Evolutionary conservation across 2,113 vertebrate species (phyloP).

Genomic region (Gasterosteus nipponicus): DNA sequence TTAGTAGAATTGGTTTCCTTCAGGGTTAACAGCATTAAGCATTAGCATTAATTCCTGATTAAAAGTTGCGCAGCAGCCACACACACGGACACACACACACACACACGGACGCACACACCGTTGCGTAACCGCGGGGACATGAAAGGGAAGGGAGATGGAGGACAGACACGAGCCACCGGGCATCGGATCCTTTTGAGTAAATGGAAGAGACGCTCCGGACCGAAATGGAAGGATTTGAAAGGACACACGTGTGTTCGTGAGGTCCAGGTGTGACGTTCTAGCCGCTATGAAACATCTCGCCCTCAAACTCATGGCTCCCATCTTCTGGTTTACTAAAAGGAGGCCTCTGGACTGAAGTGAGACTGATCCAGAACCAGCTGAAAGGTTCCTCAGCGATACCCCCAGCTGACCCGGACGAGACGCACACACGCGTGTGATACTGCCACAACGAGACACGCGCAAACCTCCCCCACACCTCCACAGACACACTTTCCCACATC

Average conservation of each 20-base stretch:
- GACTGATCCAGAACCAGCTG: too few relatives aligned
- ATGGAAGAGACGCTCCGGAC: constrained; percentile 15
- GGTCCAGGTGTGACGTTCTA: not conserved
- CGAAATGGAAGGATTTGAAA: not conserved
- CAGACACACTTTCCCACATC: not conserved
- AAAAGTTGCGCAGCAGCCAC: constrained; percentile 49
- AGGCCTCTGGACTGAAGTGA: too few relatives aligned
- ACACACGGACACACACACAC: not conserved
- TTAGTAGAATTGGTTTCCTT: constrained; percentile 23
- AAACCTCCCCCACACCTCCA: not conserved
- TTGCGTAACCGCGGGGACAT: constrained; percentile 66
- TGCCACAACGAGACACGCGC: not conserved
- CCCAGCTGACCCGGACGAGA: constrained; percentile 21
- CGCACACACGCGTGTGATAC: not conserved
- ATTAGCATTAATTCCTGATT: constrained; percentile 61
- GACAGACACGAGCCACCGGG: constrained; percentile 55
- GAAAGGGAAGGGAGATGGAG: constrained; percentile 50
- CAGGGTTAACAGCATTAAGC: constrained; percentile 1
- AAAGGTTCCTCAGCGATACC: not conserved
- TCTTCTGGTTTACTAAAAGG: too few relatives aligned
- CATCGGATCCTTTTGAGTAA: constrained; percentile 37
- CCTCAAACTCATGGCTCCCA: not conserved
- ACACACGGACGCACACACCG: not conserved
- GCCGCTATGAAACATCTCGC: too few relatives aligned
- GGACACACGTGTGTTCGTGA: not conserved